These are phyloP conservation scores for Esperia sulphurella DNA, from an alignment of 2,888 invertebrate genomes.

Conservation along the genomic window DNA sequence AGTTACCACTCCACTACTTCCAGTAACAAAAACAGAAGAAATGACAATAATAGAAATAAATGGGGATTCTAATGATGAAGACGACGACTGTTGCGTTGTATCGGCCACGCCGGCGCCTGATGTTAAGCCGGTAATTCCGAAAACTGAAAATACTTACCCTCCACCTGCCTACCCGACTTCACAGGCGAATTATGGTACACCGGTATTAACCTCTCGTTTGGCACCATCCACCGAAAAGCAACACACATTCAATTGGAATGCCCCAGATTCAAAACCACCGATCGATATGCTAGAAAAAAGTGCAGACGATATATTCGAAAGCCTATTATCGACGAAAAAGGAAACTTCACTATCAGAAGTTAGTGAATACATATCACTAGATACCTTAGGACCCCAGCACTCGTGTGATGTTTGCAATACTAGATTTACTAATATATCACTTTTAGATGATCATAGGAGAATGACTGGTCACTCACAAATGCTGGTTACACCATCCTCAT, in stretches of 20 bases:
- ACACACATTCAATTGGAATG: conserved; percentile 72
- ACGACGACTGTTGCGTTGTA: conserved; percentile 72
- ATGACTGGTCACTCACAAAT: conserved; percentile 78
- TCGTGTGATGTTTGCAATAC: conserved; percentile 81
- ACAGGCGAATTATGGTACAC: conserved; percentile 34
- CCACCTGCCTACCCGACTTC: conserved; percentile 40
- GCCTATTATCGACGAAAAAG: conserved; percentile 54
- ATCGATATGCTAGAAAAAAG: conserved; percentile 66
- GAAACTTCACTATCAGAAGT: conserved; percentile 59
- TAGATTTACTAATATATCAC: conserved; percentile 75
- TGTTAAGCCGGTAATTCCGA: conserved; percentile 60
- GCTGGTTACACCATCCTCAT: conserved; percentile 39
- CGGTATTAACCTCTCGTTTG: conserved; percentile 33
- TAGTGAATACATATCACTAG: conserved; percentile 83
- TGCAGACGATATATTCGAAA: conserved; percentile 71
- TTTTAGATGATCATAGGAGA: conserved; percentile 75
- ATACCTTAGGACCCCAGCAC: conserved; percentile 79
- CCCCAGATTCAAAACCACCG: conserved; percentile 65
- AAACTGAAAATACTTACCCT: conserved; percentile 49
- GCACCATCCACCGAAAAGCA: conserved; percentile 57
- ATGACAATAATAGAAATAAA: conserved; percentile 69
- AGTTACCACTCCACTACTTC: conserved; percentile 36
- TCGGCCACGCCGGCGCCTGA: conserved; percentile 68
- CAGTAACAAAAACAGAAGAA: conserved; percentile 60
- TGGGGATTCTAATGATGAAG: conserved; percentile 71